phyloP scores from a whole-genome alignment of 2,888 invertebrate genomes.

The Leuctra nigra region DNA sequence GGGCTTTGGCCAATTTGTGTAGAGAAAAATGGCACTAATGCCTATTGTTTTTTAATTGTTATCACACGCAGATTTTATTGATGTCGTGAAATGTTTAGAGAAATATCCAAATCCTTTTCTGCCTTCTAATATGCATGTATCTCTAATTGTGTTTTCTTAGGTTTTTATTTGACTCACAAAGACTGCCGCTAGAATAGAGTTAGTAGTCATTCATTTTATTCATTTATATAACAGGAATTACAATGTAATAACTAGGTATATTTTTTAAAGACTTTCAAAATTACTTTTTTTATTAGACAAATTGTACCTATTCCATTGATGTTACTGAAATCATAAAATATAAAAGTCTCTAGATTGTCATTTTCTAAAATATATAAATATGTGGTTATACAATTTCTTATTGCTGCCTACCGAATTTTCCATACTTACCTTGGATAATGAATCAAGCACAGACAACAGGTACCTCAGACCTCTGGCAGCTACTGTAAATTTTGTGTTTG shows the following conservation, averaged over 20 bases:
- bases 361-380: slow-evolving; percentile 3
- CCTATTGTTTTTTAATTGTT: slow-evolving; percentile 27
- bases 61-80: slow-evolving; percentile 24
- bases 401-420: slow-evolving; percentile 2
- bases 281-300: neutral
- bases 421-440: no score
- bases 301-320: slow-evolving; percentile 13
- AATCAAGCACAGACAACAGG: slow-evolving; percentile 14
- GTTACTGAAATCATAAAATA: neutral
- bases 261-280: slow-evolving; percentile 6
- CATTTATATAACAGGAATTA: no score
- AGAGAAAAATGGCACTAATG: slow-evolving; percentile 26
- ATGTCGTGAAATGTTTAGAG: slow-evolving; percentile 25
- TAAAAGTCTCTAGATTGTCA: neutral
- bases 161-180: slow-evolving; percentile 6
- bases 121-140: slow-evolving; percentile 21
- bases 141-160: slow-evolving; percentile 16
- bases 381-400: neutral
- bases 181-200: slow-evolving; percentile 15
- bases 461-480: slow-evolving; percentile 21
- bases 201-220: no score
- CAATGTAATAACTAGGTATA: no score
- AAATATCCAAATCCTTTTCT: slow-evolving; percentile 24
- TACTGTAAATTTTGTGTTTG: neutral
- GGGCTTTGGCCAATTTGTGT: slow-evolving; percentile 24